Conservation (phyloP, 2,888 invertebrate species). For the Drosophila multiciliata region DNA sequence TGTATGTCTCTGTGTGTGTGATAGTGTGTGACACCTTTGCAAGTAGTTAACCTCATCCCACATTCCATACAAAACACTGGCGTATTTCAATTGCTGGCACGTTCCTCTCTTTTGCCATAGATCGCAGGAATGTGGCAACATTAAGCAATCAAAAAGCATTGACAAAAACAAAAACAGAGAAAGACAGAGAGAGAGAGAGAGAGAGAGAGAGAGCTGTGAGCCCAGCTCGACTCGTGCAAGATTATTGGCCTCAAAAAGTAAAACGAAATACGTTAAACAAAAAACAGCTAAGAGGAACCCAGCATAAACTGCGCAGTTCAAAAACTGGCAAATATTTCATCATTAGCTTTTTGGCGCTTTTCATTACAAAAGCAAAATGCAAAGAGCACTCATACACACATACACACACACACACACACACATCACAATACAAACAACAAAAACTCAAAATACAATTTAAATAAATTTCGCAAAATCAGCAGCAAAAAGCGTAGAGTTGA, state of each 20-base stretch:
- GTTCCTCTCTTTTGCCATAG: constrained; percentile 35
- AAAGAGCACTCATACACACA: constrained; percentile 7
- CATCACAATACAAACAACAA: constrained; percentile 1
- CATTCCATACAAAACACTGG: constrained; percentile 35
- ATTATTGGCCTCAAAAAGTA: constrained; percentile 62
- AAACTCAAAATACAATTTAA: constrained; percentile 65
- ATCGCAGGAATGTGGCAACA: constrained; percentile 56
- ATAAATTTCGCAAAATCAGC: constrained; percentile 76
- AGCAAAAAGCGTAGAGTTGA: constrained; percentile 12
- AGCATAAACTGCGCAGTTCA: constrained; percentile 70
- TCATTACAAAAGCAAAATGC: constrained; percentile 60
- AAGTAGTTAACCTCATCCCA: constrained; percentile 38
- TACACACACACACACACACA: not conserved
- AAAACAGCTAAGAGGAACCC: constrained; percentile 18
- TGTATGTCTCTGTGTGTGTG: constrained; percentile 17
- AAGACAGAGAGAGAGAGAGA: not conserved
- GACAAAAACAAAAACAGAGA: constrained; percentile 10
- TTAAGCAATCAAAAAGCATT: constrained; percentile 18
- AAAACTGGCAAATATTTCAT: constrained; percentile 73
- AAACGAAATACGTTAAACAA: constrained; percentile 4
- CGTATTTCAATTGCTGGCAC: constrained; percentile 63
- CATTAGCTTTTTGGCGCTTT: constrained; percentile 73
- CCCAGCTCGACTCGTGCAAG: constrained; percentile 45
- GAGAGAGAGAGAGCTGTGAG: constrained; percentile 7
- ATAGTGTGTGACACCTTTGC: constrained; percentile 50